Evolutionary conservation across 2,888 invertebrate species (phyloP), one percentile per base, ranked within the genome.

Genomic region (Sphaerophoria rueppellii): DNA sequence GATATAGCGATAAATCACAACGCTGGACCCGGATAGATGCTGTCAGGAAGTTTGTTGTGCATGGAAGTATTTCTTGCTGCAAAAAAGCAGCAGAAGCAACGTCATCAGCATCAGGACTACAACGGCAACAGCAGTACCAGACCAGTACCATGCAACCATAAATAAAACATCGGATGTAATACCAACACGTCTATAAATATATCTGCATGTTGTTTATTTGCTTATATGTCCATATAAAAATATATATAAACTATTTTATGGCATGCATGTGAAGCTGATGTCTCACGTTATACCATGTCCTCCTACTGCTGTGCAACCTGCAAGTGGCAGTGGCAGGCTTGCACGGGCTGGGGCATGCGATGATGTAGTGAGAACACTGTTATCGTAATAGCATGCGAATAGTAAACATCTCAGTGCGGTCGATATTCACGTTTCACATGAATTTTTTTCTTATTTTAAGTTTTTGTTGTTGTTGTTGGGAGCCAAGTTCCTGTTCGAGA

Each of bases 1-100:
- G 69, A 73, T 77, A 81, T 77, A 81, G 77, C 81, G 73, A 85
- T 85, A 85, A 85, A 85, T 85, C 85, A 85, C 81, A 69, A 46
- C 57, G 32, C 2, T 40, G 67, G 67, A 69, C 81, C 77, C 65
- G 85, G 73, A 77, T 69, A 81, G 76, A 76, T 52, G 85, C 81
- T 85, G 85, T 85, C 85, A 85, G 85, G 81, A 85, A 85, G 85
- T 85, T 85, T 85, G 85, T 73, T 81, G 76, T 85, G 76, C 81
- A 85, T 76, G 69, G 81, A 58, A 85, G 76, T 81, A 81, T 69
- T 81, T 54, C 67, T 80, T 63, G 72, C 48, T 69, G 77, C 65
- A 65, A 43, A 40, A 5, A 34, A 35, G 12, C 9, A 78, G 35
- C 73, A 52, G 12, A 16, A 48, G 24, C 11, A 16, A 4, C 6